Base-by-base conservation (phyloP, 2,888 invertebrate species). In the Drosophila diplacantha region DNA sequence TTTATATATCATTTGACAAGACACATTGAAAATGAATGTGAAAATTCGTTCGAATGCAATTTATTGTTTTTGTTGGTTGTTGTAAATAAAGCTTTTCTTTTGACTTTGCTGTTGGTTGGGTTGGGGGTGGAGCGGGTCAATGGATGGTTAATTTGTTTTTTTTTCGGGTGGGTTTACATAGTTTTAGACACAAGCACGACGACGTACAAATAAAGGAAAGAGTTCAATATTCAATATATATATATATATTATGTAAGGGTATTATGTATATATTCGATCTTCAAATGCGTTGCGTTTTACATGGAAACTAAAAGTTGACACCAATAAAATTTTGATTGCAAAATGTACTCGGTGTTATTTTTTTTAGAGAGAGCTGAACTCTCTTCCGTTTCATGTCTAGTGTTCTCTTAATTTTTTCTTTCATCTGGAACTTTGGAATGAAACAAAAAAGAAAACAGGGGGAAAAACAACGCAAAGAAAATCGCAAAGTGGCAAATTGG, bases 131-230 rank as follows among this genome's bases (percentile, higher is more conserved):
- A 41, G 41, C 16, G 31, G 50, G 44, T 59, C 51, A 18, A 34
- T 46, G 44, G 29, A 38, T 52, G 59, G 59, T 44, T 44, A 38
- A 46, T 56, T 62, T 65, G 34, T 41, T 32, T 39, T 59, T 69
- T 41, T 62, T 72, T 49, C 11, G 52, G 53, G 43, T 20, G 37
- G 49, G 60, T 67, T 72, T 80, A 74, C 69, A 78, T 80, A 74
- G 68, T 81, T 78, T 71, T 77, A 74, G 78, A 80, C 81, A 80
- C 80, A 80, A 79, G 79, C 79, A 80, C 75, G 79, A 80, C 79
- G 75, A 75, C 75, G 77, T 75, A 79, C 76, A 78, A 77, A 76
- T 71, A 74, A 79, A 76, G 65, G 31, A 78, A 72, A 70, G 69
- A 58, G 66, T 50, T 74, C 72, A 74, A 76, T 74, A 73, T 67